phyloP scores from a whole-genome alignment of 2,113 vertebrate species.

The Nipponia nippon region DNA sequence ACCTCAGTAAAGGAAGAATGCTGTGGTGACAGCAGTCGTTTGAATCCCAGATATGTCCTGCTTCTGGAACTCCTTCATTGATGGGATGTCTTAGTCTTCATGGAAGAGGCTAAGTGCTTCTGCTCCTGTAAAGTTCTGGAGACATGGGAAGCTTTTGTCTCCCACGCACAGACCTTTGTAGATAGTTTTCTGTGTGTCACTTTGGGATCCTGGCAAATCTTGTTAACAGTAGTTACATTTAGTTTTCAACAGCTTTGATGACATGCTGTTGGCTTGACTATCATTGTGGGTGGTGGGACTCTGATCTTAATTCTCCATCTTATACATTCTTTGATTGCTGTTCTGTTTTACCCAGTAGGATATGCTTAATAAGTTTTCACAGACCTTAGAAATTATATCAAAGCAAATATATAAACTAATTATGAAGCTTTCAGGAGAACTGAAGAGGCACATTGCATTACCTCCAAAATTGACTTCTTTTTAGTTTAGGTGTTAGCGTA shows the following conservation, averaged over 20 bases:
- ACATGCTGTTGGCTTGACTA: neutral
- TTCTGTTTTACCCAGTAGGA: constrained; percentile 3
- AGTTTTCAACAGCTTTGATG: constrained; percentile 12
- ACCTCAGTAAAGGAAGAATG: neutral
- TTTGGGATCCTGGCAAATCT: neutral
- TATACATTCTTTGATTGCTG: neutral
- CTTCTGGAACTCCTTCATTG: neutral
- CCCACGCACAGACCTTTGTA: neutral
- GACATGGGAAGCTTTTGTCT: neutral
- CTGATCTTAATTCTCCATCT: constrained; percentile 6
- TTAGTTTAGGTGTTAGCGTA: neutral
- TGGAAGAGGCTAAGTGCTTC: neutral
- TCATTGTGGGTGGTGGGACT: constrained; percentile 1
- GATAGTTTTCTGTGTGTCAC: neutral
- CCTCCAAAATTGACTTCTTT: neutral
- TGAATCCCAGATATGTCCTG: neutral
- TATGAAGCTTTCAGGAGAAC: neutral
- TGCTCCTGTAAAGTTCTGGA: neutral
- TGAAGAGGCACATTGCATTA: neutral
- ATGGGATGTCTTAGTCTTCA: neutral
- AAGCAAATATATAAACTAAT: neutral
- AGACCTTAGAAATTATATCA: constrained; percentile 6
- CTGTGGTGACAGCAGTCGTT: neutral
- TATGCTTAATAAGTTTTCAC: neutral
- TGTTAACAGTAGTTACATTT: constrained; percentile 1